A percentile compares a stretch with the other conserved stretches of the same genome.
These are phyloP conservation scores for Gibbula magus DNA, from an alignment of 2,888 invertebrate species.

Conservation along the genomic window DNA sequence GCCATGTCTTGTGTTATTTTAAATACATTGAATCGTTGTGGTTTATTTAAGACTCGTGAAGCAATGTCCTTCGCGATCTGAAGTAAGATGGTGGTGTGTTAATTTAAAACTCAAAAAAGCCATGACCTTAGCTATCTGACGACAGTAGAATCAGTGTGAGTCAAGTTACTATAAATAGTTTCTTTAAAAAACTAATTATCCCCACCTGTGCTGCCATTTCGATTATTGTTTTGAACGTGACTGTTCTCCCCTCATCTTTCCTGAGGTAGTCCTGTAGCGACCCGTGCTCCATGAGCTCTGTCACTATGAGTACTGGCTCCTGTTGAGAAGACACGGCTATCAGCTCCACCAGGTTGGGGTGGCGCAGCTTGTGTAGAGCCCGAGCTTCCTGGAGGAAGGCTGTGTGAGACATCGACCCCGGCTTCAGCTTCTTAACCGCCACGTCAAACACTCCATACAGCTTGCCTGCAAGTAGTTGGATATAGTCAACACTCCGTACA, in stretches of 20 bases:
- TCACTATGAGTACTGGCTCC: constrained; percentile 94
- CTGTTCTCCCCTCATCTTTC: constrained; percentile 87
- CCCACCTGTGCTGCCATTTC: constrained; percentile 94
- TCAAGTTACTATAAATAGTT: too few relatives aligned
- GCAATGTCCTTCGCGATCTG: too few relatives aligned
- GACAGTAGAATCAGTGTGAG: not conserved
- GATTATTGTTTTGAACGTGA: constrained; percentile 86
- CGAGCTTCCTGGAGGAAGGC: constrained; percentile 92
- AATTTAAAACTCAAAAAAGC: too few relatives aligned
- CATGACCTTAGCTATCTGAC: not conserved
- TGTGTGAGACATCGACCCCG: constrained; percentile 93
- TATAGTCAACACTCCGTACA: not conserved
- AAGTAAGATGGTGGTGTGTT: too few relatives aligned
- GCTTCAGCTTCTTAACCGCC: constrained; percentile 95
- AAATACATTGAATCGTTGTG: too few relatives aligned
- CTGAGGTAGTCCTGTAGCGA: constrained; percentile 93
- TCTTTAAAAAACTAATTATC: too few relatives aligned
- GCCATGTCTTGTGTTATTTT: too few relatives aligned
- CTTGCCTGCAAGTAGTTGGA: constrained; percentile 80
- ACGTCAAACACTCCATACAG: constrained; percentile 97
- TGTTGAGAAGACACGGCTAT: constrained; percentile 91
- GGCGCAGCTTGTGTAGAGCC: constrained; percentile 72
- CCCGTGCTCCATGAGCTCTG: constrained; percentile 96
- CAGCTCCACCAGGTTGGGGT: constrained; percentile 84
- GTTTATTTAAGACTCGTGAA: too few relatives aligned